Evolutionary conservation across 2,113 vertebrate genomes (phyloP).

Genomic region (Puffinus mauretanicus): DNA sequence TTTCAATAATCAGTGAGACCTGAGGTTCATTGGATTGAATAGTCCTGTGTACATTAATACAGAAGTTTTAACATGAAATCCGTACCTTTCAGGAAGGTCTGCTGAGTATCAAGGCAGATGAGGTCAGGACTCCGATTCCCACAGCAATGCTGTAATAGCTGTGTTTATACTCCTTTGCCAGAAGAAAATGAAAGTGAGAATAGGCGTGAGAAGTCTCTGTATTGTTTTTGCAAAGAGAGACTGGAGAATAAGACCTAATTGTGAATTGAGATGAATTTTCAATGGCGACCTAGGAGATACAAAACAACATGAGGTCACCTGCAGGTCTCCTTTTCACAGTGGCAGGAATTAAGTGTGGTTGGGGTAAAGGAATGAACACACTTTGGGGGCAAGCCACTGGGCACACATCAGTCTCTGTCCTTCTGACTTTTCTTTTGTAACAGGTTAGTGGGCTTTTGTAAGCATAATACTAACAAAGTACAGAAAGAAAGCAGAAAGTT

Average conservation of each 20-base stretch:
- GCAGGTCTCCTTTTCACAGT: neutral
- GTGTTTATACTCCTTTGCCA: neutral
- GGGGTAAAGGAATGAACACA: neutral
- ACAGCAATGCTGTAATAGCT: neutral
- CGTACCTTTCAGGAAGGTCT: neutral
- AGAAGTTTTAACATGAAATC: neutral
- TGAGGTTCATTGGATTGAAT: neutral
- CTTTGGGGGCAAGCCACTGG: neutral
- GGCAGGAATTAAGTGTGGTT: neutral
- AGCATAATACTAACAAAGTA: neutral
- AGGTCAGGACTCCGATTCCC: neutral
- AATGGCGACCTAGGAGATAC: neutral
- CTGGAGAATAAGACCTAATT: neutral
- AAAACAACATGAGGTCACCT: neutral
- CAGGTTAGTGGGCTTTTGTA: neutral
- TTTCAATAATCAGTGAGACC: neutral
- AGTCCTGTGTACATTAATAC: neutral
- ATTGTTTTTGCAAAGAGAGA: neutral
- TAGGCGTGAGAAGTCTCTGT: neutral
- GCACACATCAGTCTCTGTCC: neutral
- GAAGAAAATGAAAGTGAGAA: neutral
- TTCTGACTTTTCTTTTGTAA: neutral
- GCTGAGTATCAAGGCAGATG: neutral
- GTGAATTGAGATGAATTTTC: neutral
- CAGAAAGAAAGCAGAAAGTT: neutral